Conservation (phyloP, 2,797 vertebrate genomes). For the Crocidura indochinensis region DNA sequence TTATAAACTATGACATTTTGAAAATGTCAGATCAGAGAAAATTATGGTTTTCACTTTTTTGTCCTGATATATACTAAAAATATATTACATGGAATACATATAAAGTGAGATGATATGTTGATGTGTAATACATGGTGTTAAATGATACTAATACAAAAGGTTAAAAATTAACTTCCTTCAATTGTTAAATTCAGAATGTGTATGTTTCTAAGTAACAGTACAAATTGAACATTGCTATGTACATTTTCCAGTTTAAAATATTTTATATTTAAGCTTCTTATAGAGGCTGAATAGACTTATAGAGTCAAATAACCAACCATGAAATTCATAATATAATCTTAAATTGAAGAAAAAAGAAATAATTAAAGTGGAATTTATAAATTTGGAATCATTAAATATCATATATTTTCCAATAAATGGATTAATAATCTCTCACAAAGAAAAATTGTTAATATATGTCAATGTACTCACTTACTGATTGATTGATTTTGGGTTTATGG, state of each 20-base stretch:
- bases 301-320: background rate
- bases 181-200: background rate
- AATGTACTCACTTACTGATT: too few relatives aligned
- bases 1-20: constrained; percentile 89
- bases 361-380: background rate
- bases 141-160: background rate
- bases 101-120: constrained; percentile 22
- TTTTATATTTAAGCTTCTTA: background rate
- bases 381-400: background rate
- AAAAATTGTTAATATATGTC: background rate
- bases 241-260: constrained; percentile 19
- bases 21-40: constrained; percentile 87
- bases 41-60: constrained; percentile 28
- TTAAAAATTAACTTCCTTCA: background rate
- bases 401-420: background rate
- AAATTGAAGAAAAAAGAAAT: constrained; percentile 24
- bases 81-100: constrained; percentile 19
- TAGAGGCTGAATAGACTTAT: background rate
- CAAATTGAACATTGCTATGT: background rate
- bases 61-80: constrained; percentile 29
- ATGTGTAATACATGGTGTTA: background rate
- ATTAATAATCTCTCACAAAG: background rate
- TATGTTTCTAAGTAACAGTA: constrained; percentile 21
- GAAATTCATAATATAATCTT: background rate
- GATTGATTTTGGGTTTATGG: too few relatives aligned